Evolutionary conservation across 2,888 invertebrate species (phyloP).

Genomic region (Rotaria socialis): DNA sequence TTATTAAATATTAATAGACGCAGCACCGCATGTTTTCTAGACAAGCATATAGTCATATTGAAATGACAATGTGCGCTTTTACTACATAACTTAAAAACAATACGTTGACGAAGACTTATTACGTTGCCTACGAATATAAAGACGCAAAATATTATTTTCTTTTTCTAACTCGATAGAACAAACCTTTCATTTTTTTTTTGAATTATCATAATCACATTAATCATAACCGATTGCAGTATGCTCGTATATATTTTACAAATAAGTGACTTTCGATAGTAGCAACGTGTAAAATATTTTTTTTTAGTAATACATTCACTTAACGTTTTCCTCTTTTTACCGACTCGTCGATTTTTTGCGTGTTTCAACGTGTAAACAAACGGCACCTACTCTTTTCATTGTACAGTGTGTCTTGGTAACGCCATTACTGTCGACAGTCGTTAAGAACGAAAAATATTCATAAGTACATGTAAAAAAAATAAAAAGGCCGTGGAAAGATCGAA

Average conservation of each 20-base stretch:
- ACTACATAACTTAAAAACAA: no score
- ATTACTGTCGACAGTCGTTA: neutral
- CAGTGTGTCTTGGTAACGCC: neutral
- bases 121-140: no score
- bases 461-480: neutral
- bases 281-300: neutral
- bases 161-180: no score
- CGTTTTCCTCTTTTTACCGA: neutral
- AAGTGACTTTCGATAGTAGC: no score
- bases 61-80: no score
- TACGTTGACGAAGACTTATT: no score
- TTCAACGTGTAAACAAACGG: neutral
- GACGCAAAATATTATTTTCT: no score
- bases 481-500: neutral
- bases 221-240: neutral
- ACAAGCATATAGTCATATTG: no score
- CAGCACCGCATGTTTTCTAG: no score
- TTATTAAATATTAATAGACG: no score
- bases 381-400: neutral
- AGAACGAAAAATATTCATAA: neutral
- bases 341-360: neutral
- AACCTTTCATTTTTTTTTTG: neutral
- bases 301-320: neutral
- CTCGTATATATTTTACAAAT: neutral
- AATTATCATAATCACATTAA: neutral